Evolutionary conservation across 2,888 invertebrate genomes (phyloP).

Genomic region (Epinotia demarniana): DNA sequence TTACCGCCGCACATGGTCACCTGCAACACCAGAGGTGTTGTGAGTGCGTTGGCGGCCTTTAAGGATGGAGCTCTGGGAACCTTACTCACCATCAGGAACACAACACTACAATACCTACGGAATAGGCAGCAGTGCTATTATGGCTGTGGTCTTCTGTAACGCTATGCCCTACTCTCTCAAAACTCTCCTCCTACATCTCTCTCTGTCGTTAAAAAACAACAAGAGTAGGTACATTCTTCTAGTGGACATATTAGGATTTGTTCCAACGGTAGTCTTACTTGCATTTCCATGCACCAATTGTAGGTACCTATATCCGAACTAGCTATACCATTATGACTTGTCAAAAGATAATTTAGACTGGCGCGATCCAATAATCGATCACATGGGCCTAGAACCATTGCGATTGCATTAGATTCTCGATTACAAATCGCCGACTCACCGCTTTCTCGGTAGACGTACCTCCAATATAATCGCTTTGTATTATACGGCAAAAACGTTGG

Average conservation of each 20-base stretch:
- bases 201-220: too few relatives aligned
- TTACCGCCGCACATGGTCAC: too few relatives aligned
- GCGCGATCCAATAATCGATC: conserved; percentile 47
- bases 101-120: too few relatives aligned
- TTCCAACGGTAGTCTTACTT: conserved; percentile 7
- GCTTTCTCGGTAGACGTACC: conserved; percentile 60
- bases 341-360: conserved; percentile 49
- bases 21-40: too few relatives aligned
- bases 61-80: too few relatives aligned
- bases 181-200: too few relatives aligned
- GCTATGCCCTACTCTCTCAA: too few relatives aligned
- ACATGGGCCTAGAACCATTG: conserved; percentile 38
- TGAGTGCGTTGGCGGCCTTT: too few relatives aligned
- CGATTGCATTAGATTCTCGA: conserved; percentile 48
- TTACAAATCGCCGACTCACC: conserved; percentile 53
- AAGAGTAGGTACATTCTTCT: not conserved
- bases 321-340: conserved; percentile 43
- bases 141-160: too few relatives aligned
- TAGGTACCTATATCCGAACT: conserved; percentile 15
- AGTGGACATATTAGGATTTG: not conserved
- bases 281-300: conserved; percentile 2
- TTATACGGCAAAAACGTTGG: conserved; percentile 54
- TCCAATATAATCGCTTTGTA: conserved; percentile 55
- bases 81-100: too few relatives aligned
- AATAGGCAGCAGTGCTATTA: too few relatives aligned